A percentile compares a stretch with the other conserved stretches of the same genome.
Conservation (phyloP, 2,888 invertebrate species). For the Platerodrilus igneus region DNA sequence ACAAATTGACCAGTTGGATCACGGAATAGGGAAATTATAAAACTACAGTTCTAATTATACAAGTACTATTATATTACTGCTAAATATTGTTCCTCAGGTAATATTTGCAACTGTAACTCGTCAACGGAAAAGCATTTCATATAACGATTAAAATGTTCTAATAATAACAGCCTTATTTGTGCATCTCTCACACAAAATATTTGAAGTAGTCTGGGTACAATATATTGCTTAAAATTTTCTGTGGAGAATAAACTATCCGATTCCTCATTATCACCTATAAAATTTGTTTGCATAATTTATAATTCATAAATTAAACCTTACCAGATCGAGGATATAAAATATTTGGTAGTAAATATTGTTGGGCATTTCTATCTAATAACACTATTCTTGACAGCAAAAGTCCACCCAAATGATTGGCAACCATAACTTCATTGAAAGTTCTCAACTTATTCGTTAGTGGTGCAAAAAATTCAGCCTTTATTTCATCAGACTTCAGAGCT, state of each 20-base stretch:
- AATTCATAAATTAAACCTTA: background rate
- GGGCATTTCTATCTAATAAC: constrained; percentile 75
- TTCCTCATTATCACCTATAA: constrained; percentile 35
- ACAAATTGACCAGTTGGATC: background rate
- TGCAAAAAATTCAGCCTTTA: constrained; percentile 75
- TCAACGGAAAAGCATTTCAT: constrained; percentile 70
- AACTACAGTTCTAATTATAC: too few species aligned
- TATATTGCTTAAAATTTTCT: constrained; percentile 63
- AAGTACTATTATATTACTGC: too few species aligned
- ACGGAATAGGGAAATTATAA: background rate
- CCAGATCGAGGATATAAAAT: constrained; percentile 65
- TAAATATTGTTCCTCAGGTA: constrained; percentile 86
- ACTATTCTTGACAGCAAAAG: constrained; percentile 80
- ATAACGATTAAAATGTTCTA: constrained; percentile 74
- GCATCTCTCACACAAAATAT: constrained; percentile 82
- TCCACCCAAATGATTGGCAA: constrained; percentile 75
- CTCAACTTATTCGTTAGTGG: constrained; percentile 63
- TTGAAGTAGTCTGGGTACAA: constrained; percentile 72
- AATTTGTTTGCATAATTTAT: too few species aligned
- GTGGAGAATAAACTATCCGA: constrained; percentile 61
- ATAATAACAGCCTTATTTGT: constrained; percentile 72
- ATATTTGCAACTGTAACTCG: constrained; percentile 68
- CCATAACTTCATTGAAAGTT: constrained; percentile 71
- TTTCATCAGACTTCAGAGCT: constrained; percentile 70
- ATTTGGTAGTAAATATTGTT: constrained; percentile 64